Evolutionary conservation across 2,888 invertebrate genomes (phyloP).

Genomic region (Pseudolycoriella hygida): DNA sequence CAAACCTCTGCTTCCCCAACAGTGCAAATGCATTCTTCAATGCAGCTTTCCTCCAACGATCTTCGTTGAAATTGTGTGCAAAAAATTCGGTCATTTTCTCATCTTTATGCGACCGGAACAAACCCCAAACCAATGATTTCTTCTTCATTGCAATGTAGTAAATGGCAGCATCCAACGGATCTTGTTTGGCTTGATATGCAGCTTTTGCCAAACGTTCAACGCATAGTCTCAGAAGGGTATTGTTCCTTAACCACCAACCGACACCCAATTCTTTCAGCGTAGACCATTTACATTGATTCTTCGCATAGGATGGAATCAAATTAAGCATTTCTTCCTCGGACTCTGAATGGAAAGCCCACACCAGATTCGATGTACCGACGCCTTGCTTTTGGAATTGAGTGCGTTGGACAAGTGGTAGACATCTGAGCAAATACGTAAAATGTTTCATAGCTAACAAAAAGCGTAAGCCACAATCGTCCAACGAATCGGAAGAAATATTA

Average conservation of each 20-base stretch:
- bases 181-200: conserved; percentile 77
- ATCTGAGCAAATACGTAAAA: conserved; percentile 84
- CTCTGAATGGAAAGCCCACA: conserved; percentile 99
- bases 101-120: conserved; percentile 76
- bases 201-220: conserved; percentile 90
- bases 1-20: conserved; percentile 83
- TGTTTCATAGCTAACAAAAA: conserved; percentile 96
- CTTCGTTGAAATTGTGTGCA: conserved; percentile 79
- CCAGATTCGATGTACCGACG: conserved; percentile 76
- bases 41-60: conserved; percentile 93
- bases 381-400: conserved; percentile 72
- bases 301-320: conserved; percentile 72
- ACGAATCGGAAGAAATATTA: conserved; percentile 49
- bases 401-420: conserved; percentile 79
- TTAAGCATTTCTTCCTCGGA: conserved; percentile 87
- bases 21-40: conserved; percentile 95
- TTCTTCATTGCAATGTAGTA: conserved; percentile 98
- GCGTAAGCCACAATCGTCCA: conserved; percentile 94
- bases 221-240: conserved; percentile 59
- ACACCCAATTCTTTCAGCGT: conserved; percentile 77
- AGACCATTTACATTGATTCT: conserved; percentile 74
- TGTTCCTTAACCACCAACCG: conserved; percentile 92
- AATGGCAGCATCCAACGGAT: conserved; percentile 93
- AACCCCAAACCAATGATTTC: conserved; percentile 88
- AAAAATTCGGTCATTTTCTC: conserved; percentile 92